Conservation (phyloP, 2,113 vertebrate species). For the Tragelaphus strepsiceros region DNA sequence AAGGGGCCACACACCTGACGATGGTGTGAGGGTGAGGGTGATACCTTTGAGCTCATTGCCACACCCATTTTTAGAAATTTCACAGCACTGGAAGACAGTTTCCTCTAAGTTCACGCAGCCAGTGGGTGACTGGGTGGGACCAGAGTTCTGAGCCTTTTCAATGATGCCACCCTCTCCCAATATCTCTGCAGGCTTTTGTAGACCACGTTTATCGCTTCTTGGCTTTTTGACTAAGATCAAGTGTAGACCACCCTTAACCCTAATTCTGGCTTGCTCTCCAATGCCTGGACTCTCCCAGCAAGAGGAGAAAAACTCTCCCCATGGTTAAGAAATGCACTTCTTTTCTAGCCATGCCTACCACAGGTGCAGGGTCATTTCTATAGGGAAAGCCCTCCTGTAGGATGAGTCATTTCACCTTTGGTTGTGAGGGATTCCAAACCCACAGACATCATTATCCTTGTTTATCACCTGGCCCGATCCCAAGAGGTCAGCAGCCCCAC, state of each 20-base stretch:
- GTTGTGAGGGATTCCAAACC: conserved; percentile 10
- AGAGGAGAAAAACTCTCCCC: not conserved
- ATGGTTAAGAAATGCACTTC: not conserved
- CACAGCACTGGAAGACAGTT: not conserved
- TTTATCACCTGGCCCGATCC: not conserved
- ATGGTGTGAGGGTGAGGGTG: not conserved
- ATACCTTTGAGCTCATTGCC: not conserved
- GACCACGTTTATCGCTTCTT: not conserved
- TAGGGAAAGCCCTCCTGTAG: not conserved
- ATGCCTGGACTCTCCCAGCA: not conserved
- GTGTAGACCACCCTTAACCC: not conserved
- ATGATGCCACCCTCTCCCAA: not conserved
- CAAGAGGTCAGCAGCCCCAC: not conserved
- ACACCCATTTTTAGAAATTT: not conserved
- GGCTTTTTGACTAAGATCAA: not conserved
- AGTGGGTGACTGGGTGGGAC: not conserved
- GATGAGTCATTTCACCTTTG: not conserved
- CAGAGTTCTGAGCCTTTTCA: not conserved
- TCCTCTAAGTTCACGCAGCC: not conserved
- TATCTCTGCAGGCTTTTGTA: not conserved
- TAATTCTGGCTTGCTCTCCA: not conserved
- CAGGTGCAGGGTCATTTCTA: not conserved
- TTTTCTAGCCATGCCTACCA: not conserved
- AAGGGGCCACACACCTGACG: not conserved
- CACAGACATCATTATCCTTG: conserved; percentile 25